Percentiles rank a stretch among this genome's conserved stretches.
phyloP scores from a whole-genome alignment of 2,797 vertebrate species.

The Cuniculus paca region DNA sequence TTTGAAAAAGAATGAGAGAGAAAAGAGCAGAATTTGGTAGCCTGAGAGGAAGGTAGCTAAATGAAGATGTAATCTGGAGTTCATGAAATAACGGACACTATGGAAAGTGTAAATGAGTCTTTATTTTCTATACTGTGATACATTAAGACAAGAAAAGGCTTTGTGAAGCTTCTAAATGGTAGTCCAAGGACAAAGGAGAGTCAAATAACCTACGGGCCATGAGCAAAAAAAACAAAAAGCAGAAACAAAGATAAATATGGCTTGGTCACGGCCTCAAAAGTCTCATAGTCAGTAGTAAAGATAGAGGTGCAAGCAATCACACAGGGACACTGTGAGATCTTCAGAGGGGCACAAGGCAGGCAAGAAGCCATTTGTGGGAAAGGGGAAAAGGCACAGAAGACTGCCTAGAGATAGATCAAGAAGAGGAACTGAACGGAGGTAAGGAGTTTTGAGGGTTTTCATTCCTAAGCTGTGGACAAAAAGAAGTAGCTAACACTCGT shows the following conservation, averaged over 20 bases:
- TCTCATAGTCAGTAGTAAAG: background rate
- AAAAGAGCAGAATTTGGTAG: background rate
- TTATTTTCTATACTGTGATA: background rate
- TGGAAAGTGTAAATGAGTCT: background rate
- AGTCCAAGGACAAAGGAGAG: background rate
- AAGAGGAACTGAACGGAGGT: background rate
- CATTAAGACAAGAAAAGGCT: background rate
- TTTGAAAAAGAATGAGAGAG: background rate
- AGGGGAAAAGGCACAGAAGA: background rate
- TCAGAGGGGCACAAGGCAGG: background rate
- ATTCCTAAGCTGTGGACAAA: background rate
- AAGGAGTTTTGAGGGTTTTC: background rate
- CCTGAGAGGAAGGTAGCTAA: background rate
- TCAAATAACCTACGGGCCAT: background rate
- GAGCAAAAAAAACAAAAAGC: background rate
- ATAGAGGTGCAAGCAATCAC: background rate
- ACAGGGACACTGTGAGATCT: accelerated
- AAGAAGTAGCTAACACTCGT: background rate
- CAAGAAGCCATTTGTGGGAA: background rate
- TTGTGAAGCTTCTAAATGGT: background rate
- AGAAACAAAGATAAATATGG: background rate
- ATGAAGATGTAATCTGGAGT: background rate
- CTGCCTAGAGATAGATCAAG: background rate
- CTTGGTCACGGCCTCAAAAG: background rate
- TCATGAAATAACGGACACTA: background rate